These are phyloP conservation scores for Tenthredo scrophulariae DNA, from an alignment of 2,888 invertebrate species.

Conservation along the genomic window DNA sequence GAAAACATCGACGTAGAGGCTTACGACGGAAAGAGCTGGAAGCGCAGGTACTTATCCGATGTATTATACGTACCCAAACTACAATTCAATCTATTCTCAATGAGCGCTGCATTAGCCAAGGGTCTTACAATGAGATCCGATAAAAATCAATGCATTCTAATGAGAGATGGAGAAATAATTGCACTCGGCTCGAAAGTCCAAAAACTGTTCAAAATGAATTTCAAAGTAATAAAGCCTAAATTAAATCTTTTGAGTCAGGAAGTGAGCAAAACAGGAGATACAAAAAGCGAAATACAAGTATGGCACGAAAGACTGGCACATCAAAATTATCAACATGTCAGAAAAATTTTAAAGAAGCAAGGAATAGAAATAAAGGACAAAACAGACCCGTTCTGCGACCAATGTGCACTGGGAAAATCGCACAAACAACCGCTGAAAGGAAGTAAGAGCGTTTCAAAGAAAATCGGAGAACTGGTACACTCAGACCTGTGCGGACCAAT, in stretches of 20 bases:
- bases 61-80: slow-evolving; percentile 9
- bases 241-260: slow-evolving; percentile 18
- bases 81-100: background rate
- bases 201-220: slow-evolving; percentile 4
- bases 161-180: background rate
- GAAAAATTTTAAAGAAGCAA: background rate
- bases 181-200: background rate
- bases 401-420: slow-evolving; percentile 31
- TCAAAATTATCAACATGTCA: slow-evolving; percentile 4
- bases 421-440: background rate
- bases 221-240: background rate
- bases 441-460: slow-evolving; percentile 17
- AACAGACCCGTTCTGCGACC: background rate
- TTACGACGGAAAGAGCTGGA: background rate
- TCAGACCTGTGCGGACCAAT: slow-evolving; percentile 18
- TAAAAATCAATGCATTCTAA: background rate
- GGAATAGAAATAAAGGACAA: slow-evolving; percentile 30
- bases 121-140: background rate
- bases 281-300: background rate
- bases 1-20: background rate
- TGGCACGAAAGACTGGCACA: slow-evolving; percentile 38
- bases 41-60: background rate
- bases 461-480: slow-evolving; percentile 9
- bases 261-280: background rate
- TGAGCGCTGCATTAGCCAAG: background rate